Conservation (phyloP, 2,888 invertebrate genomes). For the Oxyscelio sp. region DNA sequence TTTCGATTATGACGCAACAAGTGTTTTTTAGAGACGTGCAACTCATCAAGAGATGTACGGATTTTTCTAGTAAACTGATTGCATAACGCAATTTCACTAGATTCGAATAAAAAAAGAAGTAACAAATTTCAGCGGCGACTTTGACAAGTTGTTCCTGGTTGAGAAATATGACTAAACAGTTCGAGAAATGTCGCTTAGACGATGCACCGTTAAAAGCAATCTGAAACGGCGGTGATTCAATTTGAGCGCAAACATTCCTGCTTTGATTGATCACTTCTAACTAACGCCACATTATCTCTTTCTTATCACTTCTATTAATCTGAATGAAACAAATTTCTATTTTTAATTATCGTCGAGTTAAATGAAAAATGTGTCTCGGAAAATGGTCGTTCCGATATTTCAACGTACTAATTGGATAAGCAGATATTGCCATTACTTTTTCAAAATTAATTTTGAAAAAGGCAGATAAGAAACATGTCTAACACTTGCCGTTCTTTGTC, state of each 20-base stretch:
- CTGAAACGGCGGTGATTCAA: too few species aligned
- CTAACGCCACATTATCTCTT: slow-evolving; percentile 49
- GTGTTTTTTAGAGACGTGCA: too few species aligned
- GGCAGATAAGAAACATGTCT: too few species aligned
- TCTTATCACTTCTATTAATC: slow-evolving; percentile 53
- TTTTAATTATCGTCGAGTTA: background rate
- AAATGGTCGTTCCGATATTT: too few species aligned
- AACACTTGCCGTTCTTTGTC: too few species aligned
- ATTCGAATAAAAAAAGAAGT: slow-evolving; percentile 1
- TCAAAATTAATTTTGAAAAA: too few species aligned
- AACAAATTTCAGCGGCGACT: background rate
- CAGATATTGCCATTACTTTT: too few species aligned
- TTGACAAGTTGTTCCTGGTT: slow-evolving; percentile 52
- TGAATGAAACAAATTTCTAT: slow-evolving; percentile 4
- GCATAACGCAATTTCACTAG: slow-evolving; percentile 36
- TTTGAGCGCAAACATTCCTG: slow-evolving; percentile 65
- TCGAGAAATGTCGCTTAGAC: slow-evolving; percentile 47
- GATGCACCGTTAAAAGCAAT: slow-evolving; percentile 67
- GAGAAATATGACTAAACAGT: slow-evolving; percentile 30
- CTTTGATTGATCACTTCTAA: slow-evolving; percentile 60
- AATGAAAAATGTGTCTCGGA: too few species aligned
- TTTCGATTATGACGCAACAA: too few species aligned
- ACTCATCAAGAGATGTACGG: slow-evolving; percentile 46
- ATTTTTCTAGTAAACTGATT: slow-evolving; percentile 33
- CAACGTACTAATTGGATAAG: too few species aligned